Base-by-base conservation (phyloP, 1,140 invertebrate species). In the Drosophila biarmipes region DNA sequence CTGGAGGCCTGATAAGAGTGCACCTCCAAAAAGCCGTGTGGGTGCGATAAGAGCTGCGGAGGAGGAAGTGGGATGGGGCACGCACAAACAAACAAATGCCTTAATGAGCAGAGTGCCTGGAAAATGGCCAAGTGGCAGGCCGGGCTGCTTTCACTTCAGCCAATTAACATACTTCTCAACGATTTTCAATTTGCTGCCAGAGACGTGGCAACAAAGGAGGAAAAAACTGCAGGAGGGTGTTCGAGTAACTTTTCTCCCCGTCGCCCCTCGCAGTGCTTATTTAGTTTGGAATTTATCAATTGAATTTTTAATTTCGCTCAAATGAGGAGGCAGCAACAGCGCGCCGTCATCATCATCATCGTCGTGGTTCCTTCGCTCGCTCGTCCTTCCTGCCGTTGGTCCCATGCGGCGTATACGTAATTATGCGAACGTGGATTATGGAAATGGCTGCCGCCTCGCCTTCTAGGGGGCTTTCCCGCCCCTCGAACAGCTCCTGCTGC, bases 331-430 rank as follows among this genome's bases (percentile, higher is more conserved):
- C 34, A 54, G 43, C 63, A 59, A 17, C 58, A 35, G 43, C 46
- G 35, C 48, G 56, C 17, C 53, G 12, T 37, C 64, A 12, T 29
- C 49, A 69, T 53, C 63, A 21, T 68, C 45, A 24, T 31, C 29
- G 2, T 31, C 8, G 7, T 31, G 7, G 29, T 31, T 31, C 29
- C 1, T 8, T 8, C 0, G 0, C 24, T 27, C 24, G 5, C 51
- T 66, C 15, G 24, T 35, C 45, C 17, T 66, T 15, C 27, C 19
- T 58, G 35, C 40, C 17, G 42, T 27, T 37, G 40, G 71, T 58
- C 57, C 68, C 80, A 86, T 56, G 78, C 55, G 69, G 82, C 82
- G 82, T 86, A 87, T 87, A 81, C 82, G 74, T 78, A 87, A 87
- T 86, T 86, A 86, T 81, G 58, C 78, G 64, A 66, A 42, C 52